A percentile compares a stretch with the other conserved stretches of the same genome.
Conservation (phyloP, 2,888 invertebrate genomes). For the Apamea monoglypha region DNA sequence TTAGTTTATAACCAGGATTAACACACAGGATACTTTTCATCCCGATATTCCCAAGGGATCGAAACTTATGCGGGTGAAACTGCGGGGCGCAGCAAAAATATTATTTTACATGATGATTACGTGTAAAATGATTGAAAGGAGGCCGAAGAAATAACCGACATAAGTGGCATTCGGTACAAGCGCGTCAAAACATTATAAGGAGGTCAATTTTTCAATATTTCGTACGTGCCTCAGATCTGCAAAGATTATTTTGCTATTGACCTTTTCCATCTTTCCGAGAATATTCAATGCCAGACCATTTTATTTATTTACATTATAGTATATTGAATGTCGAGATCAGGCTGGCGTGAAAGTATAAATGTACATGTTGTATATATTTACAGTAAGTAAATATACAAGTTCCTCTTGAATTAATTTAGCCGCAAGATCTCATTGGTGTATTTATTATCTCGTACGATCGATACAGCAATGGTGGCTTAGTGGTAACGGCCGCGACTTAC, state of each 20-base stretch:
- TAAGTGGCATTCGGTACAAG: constrained; percentile 14
- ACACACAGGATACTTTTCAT: no score
- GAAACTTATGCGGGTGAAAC: no score
- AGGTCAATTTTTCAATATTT: constrained; percentile 52
- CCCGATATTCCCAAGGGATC: no score
- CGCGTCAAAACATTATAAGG: constrained; percentile 41
- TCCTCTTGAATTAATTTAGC: constrained; percentile 54
- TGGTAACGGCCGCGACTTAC: no score
- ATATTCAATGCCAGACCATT: constrained; percentile 56
- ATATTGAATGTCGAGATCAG: constrained; percentile 59
- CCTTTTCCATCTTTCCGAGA: constrained; percentile 44
- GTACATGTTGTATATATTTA: constrained; percentile 61
- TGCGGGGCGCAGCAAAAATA: no score
- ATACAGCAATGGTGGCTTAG: not conserved
- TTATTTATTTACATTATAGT: constrained; percentile 62
- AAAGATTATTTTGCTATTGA: constrained; percentile 57
- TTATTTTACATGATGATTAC: no score
- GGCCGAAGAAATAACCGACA: constrained; percentile 5
- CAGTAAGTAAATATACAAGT: constrained; percentile 65
- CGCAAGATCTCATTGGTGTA: constrained; percentile 34
- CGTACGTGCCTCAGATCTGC: constrained; percentile 53
- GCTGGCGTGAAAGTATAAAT: constrained; percentile 44
- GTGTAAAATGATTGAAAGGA: constrained; percentile 3
- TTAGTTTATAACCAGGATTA: no score
- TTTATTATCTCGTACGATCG: constrained; percentile 25